Percentiles rank a stretch among this genome's conserved stretches.
phyloP scores from a whole-genome alignment of 2,113 vertebrate species.

The Rhodinocichla rosea region DNA sequence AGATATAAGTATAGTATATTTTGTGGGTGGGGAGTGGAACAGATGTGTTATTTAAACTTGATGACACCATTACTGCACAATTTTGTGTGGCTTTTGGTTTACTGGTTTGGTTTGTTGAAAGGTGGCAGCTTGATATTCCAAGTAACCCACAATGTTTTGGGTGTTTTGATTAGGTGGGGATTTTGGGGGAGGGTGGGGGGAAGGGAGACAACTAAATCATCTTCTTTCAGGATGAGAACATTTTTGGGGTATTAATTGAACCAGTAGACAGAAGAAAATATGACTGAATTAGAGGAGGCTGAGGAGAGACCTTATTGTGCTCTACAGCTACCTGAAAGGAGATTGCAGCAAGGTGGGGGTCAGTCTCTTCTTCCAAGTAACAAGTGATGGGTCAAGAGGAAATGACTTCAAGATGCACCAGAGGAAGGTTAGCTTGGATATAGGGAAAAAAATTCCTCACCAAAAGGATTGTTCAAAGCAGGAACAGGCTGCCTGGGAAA shows the following conservation, averaged over 20 bases:
- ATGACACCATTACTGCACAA: not conserved
- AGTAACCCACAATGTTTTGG: not conserved
- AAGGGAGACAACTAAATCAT: not conserved
- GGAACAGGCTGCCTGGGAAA: not conserved
- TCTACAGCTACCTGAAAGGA: not conserved
- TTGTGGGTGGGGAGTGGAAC: not conserved
- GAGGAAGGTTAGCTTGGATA: not conserved
- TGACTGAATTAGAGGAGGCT: not conserved
- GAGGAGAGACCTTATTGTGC: not conserved
- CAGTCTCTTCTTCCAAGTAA: not conserved
- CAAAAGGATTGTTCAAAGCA: not conserved
- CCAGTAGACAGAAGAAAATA: not conserved
- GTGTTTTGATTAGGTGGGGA: not conserved
- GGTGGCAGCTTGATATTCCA: not conserved
- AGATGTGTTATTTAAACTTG: not conserved
- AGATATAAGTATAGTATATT: not conserved
- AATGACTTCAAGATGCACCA: not conserved
- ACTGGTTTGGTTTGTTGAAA: not conserved
- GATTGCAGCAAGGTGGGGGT: not conserved
- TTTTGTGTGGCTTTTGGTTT: not conserved
- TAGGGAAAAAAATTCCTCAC: not conserved
- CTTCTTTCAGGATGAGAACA: not conserved
- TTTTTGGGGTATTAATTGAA: not conserved
- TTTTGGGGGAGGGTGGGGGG: fast-evolving
- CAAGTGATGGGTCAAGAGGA: not conserved